These are phyloP conservation scores for Drosophila buzzatii DNA, from an alignment of 2,888 invertebrate species.

Conservation along the genomic window DNA sequence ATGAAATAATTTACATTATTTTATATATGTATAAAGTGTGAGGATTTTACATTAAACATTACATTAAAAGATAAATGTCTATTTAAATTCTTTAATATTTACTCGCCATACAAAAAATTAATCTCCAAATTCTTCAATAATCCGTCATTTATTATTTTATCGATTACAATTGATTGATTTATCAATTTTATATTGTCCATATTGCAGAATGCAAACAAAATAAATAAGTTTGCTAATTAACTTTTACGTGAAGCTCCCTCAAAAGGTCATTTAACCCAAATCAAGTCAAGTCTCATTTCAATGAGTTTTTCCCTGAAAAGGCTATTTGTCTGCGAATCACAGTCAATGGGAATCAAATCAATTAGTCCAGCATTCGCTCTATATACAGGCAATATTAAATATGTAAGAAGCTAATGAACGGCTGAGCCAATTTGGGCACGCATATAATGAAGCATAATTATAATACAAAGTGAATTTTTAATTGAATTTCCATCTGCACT, in stretches of 20 bases:
- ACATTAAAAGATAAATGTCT: too few species aligned
- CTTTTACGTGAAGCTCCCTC: neutral
- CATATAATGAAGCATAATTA: constrained; percentile 15
- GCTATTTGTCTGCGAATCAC: constrained; percentile 6
- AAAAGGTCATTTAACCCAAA: constrained; percentile 1
- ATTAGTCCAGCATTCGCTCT: constrained; percentile 27
- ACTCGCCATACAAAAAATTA: too few species aligned
- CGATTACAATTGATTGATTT: neutral
- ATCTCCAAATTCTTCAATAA: too few species aligned
- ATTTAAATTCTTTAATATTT: too few species aligned
- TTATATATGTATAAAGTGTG: too few species aligned
- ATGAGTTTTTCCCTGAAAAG: constrained; percentile 4
- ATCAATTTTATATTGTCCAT: neutral
- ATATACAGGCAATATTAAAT: constrained; percentile 8
- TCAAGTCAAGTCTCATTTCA: neutral
- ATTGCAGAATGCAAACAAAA: neutral
- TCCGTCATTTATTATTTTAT: neutral
- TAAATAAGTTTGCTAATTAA: neutral
- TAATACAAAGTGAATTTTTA: constrained; percentile 27
- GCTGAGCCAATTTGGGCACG: constrained; percentile 22
- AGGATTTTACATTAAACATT: too few species aligned
- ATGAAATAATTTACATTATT: too few species aligned
- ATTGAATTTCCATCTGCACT: constrained; percentile 3
- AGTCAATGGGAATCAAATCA: constrained; percentile 24
- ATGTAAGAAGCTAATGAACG: constrained; percentile 25